Percentiles rank a stretch among this genome's conserved stretches.
phyloP scores from a whole-genome alignment of 2,113 vertebrate genomes.

The Apeltes quadracus region DNA sequence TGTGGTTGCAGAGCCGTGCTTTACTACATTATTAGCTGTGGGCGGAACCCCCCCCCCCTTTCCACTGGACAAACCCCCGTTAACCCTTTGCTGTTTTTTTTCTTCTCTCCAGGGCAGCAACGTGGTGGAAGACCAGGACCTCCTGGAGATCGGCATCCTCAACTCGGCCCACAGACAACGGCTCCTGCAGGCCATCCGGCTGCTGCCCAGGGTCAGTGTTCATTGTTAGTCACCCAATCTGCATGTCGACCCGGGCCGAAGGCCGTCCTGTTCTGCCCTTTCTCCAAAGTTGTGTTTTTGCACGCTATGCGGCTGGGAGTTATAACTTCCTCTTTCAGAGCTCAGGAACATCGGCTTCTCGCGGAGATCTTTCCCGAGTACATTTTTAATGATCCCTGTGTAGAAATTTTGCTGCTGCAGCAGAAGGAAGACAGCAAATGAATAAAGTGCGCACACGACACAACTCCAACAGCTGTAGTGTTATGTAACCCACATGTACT shows the following conservation, averaged over 20 bases:
- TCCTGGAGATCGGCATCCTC: slow-evolving; percentile 97
- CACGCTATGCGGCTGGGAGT: background rate
- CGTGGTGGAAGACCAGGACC: slow-evolving; percentile 97
- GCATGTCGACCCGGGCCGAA: background rate
- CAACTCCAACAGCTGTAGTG: slow-evolving; percentile 14
- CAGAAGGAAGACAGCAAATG: background rate
- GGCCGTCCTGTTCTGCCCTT: background rate
- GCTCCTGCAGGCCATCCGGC: slow-evolving; percentile 97
- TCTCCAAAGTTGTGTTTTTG: slow-evolving; percentile 11
- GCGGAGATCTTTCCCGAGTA: background rate
- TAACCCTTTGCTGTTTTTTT: background rate
- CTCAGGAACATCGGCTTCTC: background rate
- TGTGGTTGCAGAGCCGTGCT: background rate
- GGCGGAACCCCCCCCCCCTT: too few relatives aligned
- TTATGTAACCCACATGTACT: slow-evolving; percentile 19
- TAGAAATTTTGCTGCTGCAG: slow-evolving; percentile 5
- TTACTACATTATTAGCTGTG: background rate
- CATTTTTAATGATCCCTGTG: slow-evolving; percentile 18
- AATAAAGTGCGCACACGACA: background rate
- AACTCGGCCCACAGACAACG: slow-evolving; percentile 97
- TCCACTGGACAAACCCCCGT: background rate
- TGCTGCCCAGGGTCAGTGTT: slow-evolving; percentile 90
- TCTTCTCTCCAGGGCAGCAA: slow-evolving; percentile 89
- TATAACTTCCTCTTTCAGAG: background rate
- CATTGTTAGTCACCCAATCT: background rate